Conservation (phyloP, 2,797 vertebrate species). For the Enteromius viviparus region DNA sequence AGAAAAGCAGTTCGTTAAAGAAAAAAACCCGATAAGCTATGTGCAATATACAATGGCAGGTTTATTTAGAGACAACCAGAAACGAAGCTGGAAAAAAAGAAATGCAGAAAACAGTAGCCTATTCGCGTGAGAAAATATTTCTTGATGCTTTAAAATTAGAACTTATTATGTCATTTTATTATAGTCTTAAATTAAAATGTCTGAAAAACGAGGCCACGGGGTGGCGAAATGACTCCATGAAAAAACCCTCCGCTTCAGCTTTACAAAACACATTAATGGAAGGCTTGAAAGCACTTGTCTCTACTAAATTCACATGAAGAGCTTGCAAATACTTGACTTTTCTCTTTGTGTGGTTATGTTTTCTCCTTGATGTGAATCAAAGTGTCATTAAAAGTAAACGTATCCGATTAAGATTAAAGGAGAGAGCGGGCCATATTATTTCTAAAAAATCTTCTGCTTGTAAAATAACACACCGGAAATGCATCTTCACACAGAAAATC, state of each 20-base stretch:
- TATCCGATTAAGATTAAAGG: constrained; percentile 78
- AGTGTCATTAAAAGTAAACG: constrained; percentile 83
- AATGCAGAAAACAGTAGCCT: background rate
- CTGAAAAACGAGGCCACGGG: constrained; percentile 66
- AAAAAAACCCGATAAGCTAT: too few relatives aligned
- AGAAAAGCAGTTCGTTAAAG: background rate
- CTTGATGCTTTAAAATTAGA: too few relatives aligned
- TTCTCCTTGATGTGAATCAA: constrained; percentile 80
- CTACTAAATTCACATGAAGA: constrained; percentile 85
- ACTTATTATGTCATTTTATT: too few relatives aligned
- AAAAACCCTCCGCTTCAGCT: constrained; percentile 62
- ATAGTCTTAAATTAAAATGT: too few relatives aligned
- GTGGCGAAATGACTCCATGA: constrained; percentile 78
- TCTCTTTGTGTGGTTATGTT: constrained; percentile 83
- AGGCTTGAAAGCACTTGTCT: constrained; percentile 85
- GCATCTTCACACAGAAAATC: constrained; percentile 16
- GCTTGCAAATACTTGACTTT: constrained; percentile 86
- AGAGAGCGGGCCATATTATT: constrained; percentile 63
- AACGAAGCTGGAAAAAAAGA: background rate
- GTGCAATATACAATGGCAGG: background rate
- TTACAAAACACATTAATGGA: constrained; percentile 74
- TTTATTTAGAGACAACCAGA: background rate
- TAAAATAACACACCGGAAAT: constrained; percentile 53
- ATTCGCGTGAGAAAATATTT: background rate
- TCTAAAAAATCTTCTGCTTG: constrained; percentile 55